phyloP scores from a whole-genome alignment of 2,888 invertebrate genomes.

The Ichneumoninae sp. region DNA sequence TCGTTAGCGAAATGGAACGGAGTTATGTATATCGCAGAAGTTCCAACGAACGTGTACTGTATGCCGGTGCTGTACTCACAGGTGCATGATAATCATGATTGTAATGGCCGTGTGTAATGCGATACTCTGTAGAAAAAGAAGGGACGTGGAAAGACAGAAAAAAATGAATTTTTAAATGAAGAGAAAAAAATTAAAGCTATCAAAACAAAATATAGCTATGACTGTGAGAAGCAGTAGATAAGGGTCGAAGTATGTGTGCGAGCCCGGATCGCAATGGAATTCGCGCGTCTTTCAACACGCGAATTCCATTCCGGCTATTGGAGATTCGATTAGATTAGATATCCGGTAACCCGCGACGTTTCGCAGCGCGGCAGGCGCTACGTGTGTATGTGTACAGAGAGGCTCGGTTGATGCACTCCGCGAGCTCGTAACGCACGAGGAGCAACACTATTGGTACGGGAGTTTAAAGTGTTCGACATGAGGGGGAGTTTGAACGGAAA shows the following conservation, averaged over 20 bases:
- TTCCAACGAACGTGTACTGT: background rate
- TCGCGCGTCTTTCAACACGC: constrained; percentile 44
- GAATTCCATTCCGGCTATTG: constrained; percentile 54
- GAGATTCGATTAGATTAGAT: constrained; percentile 56
- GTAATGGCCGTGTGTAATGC: constrained; percentile 55
- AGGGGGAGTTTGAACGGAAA: constrained; percentile 4
- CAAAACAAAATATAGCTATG: constrained; percentile 36
- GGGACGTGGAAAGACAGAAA: constrained; percentile 6
- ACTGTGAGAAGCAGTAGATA: constrained; percentile 22
- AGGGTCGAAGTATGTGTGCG: background rate
- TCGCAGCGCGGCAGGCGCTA: background rate
- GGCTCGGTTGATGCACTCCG: background rate
- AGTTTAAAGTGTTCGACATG: constrained; percentile 18
- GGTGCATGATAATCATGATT: constrained; percentile 64
- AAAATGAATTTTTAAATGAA: constrained; percentile 25
- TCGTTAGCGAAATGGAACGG: constrained; percentile 65
- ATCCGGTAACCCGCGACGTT: constrained; percentile 50
- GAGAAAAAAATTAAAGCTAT: constrained; percentile 62
- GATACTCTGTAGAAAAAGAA: constrained; percentile 41
- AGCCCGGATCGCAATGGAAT: constrained; percentile 8
- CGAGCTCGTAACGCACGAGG: constrained; percentile 7
- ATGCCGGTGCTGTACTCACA: constrained; percentile 43
- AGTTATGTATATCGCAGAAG: constrained; percentile 53
- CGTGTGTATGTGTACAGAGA: background rate
- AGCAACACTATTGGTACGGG: constrained; percentile 8